These are phyloP conservation scores for Falco cherrug DNA, from an alignment of 2,797 vertebrate species.

Conservation along the genomic window DNA sequence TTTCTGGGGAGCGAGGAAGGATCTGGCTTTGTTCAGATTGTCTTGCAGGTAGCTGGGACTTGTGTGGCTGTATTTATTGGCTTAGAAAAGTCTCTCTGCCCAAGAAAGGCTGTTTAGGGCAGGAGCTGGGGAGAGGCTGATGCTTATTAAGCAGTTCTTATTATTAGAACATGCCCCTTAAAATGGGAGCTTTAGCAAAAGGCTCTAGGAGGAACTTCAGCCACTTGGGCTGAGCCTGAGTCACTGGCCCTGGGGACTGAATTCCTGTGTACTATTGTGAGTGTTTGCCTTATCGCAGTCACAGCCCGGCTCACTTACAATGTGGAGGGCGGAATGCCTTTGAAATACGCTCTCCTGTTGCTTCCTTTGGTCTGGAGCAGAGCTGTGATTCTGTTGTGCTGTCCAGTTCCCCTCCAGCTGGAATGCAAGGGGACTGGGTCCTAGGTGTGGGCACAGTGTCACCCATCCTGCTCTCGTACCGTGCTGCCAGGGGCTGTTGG, in stretches of 20 bases:
- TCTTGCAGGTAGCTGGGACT: not conserved
- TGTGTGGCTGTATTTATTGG: not conserved
- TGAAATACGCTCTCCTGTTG: not conserved
- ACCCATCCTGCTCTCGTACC: not conserved
- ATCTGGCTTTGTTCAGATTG: not conserved
- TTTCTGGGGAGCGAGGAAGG: not conserved
- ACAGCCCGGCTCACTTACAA: not conserved
- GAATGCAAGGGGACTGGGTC: not conserved
- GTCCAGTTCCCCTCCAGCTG: not conserved
- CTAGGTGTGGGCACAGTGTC: not conserved
- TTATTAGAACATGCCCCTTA: constrained; percentile 26
- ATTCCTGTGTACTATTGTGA: constrained; percentile 47
- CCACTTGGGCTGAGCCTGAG: not conserved
- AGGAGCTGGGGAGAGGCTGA: not conserved
- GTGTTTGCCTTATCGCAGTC: not conserved
- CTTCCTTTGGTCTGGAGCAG: not conserved
- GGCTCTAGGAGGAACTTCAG: constrained; percentile 31
- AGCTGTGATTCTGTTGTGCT: not conserved
- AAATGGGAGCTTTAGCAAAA: not conserved
- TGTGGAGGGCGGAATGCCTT: constrained; percentile 8
- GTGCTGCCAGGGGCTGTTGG: not conserved
- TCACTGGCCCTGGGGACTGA: constrained; percentile 33
- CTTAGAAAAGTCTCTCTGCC: constrained; percentile 27
- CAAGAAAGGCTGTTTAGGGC: constrained; percentile 5
- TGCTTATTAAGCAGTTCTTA: constrained; percentile 24